phyloP scores from a whole-genome alignment of 2,113 vertebrate genomes.

The Caretta caretta region DNA sequence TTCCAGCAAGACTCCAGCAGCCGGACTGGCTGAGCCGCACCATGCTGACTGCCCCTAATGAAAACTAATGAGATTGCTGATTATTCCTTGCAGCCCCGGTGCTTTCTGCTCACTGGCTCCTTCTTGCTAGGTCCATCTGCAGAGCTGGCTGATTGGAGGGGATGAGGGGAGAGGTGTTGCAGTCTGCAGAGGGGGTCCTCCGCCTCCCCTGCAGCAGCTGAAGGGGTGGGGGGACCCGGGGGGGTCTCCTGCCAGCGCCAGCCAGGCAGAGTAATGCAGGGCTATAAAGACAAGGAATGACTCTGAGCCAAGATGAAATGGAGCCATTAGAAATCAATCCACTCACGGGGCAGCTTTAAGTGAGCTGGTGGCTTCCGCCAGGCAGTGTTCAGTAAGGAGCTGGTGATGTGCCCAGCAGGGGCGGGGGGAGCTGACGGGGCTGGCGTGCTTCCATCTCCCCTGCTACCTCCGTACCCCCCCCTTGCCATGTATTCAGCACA shows the following conservation, averaged over 20 bases:
- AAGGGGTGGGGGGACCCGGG: not conserved
- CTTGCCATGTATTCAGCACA: not conserved
- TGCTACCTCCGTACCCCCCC: not conserved
- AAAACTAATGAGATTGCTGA: slow-evolving; percentile 37
- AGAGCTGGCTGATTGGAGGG: not conserved
- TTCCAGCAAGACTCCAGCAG: slow-evolving; percentile 66
- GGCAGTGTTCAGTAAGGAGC: not conserved
- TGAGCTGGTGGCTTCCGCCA: not conserved
- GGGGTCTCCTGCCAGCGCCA: not conserved
- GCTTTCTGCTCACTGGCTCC: not conserved
- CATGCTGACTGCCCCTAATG: not conserved
- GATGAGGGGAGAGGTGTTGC: not conserved
- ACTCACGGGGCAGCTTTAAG: not conserved
- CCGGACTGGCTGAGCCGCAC: not conserved
- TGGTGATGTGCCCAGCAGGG: not conserved
- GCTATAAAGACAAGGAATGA: not conserved
- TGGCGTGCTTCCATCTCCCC: not conserved
- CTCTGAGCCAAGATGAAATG: not conserved
- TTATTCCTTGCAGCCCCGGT: not conserved
- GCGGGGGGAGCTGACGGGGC: not conserved
- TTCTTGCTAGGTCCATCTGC: not conserved
- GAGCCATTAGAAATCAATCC: not conserved
- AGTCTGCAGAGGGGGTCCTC: not conserved
- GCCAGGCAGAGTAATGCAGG: not conserved
- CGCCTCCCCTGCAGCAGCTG: not conserved